These are phyloP conservation scores for Eonycteris spelaea DNA, from an alignment of 2,113 vertebrate genomes.

Conservation along the genomic window DNA sequence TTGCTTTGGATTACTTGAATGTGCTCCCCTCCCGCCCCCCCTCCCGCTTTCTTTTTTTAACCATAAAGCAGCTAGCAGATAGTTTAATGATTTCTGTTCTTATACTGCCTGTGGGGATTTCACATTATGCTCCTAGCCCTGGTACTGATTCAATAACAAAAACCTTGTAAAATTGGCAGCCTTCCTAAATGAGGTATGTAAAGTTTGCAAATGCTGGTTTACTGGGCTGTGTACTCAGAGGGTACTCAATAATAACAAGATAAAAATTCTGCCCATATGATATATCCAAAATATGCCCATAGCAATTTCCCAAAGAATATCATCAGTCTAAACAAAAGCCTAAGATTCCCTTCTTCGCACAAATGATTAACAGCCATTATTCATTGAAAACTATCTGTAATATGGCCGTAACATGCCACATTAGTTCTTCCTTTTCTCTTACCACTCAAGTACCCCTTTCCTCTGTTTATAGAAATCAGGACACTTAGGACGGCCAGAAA, in stretches of 20 bases:
- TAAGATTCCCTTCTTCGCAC: not conserved
- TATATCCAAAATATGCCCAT: not conserved
- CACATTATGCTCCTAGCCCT: not conserved
- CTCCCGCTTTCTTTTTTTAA: not conserved
- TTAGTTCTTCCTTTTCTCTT: not conserved
- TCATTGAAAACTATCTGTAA: slow-evolving; percentile 11
- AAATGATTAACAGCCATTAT: slow-evolving; percentile 46
- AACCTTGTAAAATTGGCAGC: slow-evolving; percentile 42
- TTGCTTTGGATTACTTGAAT: slow-evolving; percentile 52
- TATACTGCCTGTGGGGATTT: slow-evolving; percentile 29
- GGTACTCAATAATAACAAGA: slow-evolving; percentile 20
- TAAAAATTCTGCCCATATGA: slow-evolving; percentile 16
- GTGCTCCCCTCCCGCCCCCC: not conserved
- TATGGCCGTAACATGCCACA: not conserved
- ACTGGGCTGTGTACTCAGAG: not conserved
- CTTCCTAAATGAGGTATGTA: slow-evolving; percentile 54
- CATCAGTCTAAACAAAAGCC: not conserved
- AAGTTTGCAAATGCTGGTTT: slow-evolving; percentile 43
- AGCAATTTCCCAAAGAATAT: slow-evolving; percentile 31
- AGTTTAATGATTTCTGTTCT: slow-evolving; percentile 46
- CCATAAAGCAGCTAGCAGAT: slow-evolving; percentile 38
- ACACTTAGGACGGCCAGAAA: slow-evolving; percentile 22
- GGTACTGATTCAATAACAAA: slow-evolving; percentile 51
- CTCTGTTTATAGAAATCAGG: slow-evolving; percentile 13
- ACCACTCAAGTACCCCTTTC: not conserved